These are phyloP conservation scores for Neopipo cinnamomea DNA, from an alignment of 2,113 vertebrate genomes.

Conservation along the genomic window DNA sequence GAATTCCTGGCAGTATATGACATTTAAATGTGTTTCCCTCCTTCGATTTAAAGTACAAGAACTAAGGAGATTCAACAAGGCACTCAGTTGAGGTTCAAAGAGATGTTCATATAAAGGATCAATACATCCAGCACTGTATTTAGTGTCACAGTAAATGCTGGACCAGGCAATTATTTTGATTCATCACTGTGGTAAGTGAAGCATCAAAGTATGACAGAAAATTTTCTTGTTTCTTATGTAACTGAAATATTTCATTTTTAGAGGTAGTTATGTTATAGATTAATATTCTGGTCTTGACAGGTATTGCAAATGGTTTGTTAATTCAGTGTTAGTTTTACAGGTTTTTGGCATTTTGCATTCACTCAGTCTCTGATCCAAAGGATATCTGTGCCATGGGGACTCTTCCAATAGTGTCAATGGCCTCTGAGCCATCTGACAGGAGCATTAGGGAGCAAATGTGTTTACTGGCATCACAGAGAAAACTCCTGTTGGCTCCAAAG, in stretches of 20 bases:
- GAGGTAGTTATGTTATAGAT: background rate
- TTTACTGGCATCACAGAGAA: background rate
- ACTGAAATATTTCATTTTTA: slow-evolving; percentile 6
- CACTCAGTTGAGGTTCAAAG: background rate
- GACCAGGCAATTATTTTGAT: slow-evolving; percentile 44
- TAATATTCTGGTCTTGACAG: background rate
- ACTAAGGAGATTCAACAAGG: background rate
- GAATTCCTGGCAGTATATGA: background rate
- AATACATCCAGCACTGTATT: background rate
- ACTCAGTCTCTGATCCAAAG: background rate
- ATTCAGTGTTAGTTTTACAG: background rate
- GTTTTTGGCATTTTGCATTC: background rate
- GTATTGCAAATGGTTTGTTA: background rate
- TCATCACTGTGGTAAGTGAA: background rate
- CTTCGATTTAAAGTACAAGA: background rate
- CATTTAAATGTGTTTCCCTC: background rate
- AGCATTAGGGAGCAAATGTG: background rate
- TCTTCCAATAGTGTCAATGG: background rate
- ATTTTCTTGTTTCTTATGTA: slow-evolving; percentile 2
- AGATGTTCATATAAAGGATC: background rate
- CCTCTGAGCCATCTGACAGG: background rate
- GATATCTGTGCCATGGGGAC: background rate
- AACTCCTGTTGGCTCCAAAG: background rate
- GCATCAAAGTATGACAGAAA: slow-evolving; percentile 18
- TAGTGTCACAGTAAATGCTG: background rate